Evolutionary conservation across 2,797 vertebrate species (phyloP), one percentile per base, ranked within the genome.

Genomic region (Chanos chanos): DNA sequence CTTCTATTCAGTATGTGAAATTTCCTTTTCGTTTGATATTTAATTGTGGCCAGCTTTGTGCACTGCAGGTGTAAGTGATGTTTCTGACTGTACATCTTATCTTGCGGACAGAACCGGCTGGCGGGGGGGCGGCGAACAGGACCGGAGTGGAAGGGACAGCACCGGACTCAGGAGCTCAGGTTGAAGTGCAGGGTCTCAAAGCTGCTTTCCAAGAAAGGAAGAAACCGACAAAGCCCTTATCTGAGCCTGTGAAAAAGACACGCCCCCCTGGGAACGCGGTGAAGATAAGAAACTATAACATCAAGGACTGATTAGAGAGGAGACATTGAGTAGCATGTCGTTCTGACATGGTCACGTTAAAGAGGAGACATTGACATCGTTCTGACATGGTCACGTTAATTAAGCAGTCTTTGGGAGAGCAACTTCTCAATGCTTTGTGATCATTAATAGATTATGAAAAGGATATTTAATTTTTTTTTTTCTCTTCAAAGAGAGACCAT

Each of bases 221-320:
- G 52, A 86, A 75, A 62, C 61, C 54, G 12, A 37, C 30, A 15
- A 86, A 72, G 54, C 59, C 66, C 22, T 21, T 69, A 54, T 59
- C 41, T 28, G 49, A 41, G 40, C 61, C 36, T 5, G 34, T 61
- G 13, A 74, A 50, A 66, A 88, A 79, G 71, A 52, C 36, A 8
- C 86, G 57, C 73, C 52, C 71, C 33, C 62, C 51, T 45, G 76
- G 28, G 58, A 81, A 64, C 7, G 66, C 9, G 10, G 49, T 50
- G 59, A 92, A 78, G 82, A 83, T 94, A 65, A 86, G 92, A 45
- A 97, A 97, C 84, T 96, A 97, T 72, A 96, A 92, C 22, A 18
- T 89, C 21, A 94, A 90, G 83, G 88, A 93, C 61, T 95, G 77
- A 94, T 45, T 24, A 15, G 25, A 28, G 13, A n/a, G 5, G 28